These are phyloP conservation scores for Hipposideros armiger DNA, from an alignment of 2,113 vertebrate species.

Conservation along the genomic window DNA sequence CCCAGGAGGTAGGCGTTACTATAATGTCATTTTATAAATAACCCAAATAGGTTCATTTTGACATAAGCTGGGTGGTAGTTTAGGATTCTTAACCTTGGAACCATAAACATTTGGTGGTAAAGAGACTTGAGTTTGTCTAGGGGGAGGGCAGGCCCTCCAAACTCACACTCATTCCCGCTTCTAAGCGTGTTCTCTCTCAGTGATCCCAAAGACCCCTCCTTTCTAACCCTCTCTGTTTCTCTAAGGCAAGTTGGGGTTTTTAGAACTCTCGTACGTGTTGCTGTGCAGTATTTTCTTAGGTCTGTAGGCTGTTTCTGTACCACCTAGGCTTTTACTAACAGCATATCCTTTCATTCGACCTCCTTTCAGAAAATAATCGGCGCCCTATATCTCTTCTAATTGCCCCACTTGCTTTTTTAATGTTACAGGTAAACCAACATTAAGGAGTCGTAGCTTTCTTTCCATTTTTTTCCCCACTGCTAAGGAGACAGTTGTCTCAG, in stretches of 20 bases:
- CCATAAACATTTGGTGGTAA: neutral
- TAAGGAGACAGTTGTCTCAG: constrained; percentile 33
- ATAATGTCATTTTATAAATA: neutral
- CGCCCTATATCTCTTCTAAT: neutral
- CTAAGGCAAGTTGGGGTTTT: neutral
- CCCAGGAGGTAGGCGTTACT: too few relatives aligned
- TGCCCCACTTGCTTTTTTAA: constrained; percentile 18
- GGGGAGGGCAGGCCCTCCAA: neutral
- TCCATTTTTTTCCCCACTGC: neutral
- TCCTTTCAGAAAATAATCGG: constrained; percentile 21
- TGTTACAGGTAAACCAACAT: neutral
- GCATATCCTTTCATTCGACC: neutral
- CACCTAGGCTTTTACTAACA: neutral
- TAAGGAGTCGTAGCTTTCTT: neutral
- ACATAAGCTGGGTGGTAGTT: neutral
- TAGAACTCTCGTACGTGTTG: neutral
- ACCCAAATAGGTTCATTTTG: neutral
- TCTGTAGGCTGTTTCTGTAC: neutral
- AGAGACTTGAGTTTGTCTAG: neutral
- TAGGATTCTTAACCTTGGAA: neutral
- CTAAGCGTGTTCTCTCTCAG: neutral
- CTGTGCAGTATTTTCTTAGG: neutral
- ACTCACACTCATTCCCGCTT: neutral
- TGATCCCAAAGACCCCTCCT: neutral
- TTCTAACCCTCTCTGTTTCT: neutral